These are phyloP conservation scores for Drosophila robusta DNA, from an alignment of 2,888 invertebrate species.

Conservation along the genomic window DNA sequence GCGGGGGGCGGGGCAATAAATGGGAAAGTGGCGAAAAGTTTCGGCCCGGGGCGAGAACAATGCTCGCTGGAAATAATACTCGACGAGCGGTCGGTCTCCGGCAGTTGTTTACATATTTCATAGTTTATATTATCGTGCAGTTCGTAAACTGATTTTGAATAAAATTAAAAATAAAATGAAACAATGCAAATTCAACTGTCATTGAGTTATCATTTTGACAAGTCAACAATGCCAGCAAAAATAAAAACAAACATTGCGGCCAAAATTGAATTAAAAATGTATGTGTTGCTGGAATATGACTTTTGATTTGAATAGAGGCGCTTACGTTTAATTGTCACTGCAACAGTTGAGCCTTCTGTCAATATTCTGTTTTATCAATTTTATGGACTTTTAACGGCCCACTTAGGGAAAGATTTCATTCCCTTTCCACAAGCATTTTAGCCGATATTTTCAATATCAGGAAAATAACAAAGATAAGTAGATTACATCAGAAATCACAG, in stretches of 20 bases:
- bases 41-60: background rate
- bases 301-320: too few species aligned
- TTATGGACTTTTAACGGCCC: too few species aligned
- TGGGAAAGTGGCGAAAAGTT: background rate
- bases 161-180: background rate
- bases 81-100: background rate
- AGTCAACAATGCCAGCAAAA: background rate
- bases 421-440: too few species aligned
- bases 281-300: too few species aligned
- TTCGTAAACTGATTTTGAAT: background rate
- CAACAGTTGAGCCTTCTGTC: too few species aligned
- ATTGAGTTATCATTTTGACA: background rate
- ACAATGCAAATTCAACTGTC: background rate
- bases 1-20: background rate
- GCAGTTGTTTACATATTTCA: background rate
- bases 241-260: background rate
- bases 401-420: too few species aligned
- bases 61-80: background rate
- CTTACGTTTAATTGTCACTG: too few species aligned
- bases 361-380: too few species aligned
- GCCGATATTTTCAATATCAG: too few species aligned
- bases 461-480: too few species aligned
- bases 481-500: background rate
- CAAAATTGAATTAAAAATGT: background rate
- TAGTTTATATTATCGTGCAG: background rate